Evolutionary conservation across 2,888 invertebrate species (phyloP), one percentile per base, ranked within the genome.

Genomic region (Teinopalpus imperialis): DNA sequence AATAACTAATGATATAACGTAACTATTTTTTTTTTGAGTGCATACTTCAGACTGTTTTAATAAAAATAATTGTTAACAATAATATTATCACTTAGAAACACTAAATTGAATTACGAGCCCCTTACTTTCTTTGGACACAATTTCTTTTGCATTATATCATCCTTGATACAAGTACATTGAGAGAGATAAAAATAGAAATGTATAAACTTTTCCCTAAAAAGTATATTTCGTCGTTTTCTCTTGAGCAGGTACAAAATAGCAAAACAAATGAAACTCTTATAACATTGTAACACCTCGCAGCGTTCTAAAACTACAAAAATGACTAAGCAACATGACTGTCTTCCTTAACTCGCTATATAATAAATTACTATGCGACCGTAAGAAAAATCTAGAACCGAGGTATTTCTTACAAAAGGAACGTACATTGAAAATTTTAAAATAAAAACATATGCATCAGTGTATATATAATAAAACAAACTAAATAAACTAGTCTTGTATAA

Each of bases 311-410:
- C 74, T 81, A 85, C 65, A 62, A 80, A 76, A 85, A 83, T 86
- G 85, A 86, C 86, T 86, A 85, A 74, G 66, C 71, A 66, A 70
- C 67, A 72, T 83, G 86, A 85, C 85, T 86, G 61, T 64, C 59
- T 63, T 67, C 52, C 79, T 80, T 81, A 81, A 14, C 53, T 59
- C 50, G 52, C 72, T 79, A 81, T 60, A 62, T 59, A 80, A 80
- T 81, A 80, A 81, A 81, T 81, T 54, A 63, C 52, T 57, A 57
- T 37, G 45, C 50, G 59, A 60, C 59, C 59, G 51, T 58, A 63
- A 69, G 66, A 65, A 60, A 55, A 53, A 63, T 51, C 56, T 56
- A 61, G 56, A 54, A 61, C 58, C 78, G 82, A 83, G 83, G 85
- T 82, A 85, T 68, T 65, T 72, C 64, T 71, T 68, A 78, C 51